Percentiles rank a stretch among this genome's conserved stretches.
Conservation (phyloP, 2,888 invertebrate species). For the Aleiodes leptofemur region DNA sequence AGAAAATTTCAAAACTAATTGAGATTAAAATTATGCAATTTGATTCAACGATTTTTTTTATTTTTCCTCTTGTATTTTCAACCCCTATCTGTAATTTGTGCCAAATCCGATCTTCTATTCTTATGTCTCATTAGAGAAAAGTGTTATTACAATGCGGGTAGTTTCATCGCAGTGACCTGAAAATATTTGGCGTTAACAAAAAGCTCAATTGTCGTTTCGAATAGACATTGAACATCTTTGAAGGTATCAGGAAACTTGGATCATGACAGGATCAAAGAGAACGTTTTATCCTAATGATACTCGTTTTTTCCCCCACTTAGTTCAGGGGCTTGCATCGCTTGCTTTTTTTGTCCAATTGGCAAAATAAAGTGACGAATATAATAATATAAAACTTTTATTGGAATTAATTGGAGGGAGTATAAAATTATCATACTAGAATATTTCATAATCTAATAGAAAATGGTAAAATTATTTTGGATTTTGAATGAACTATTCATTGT, state of each 20-base stretch:
- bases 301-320: slow-evolving; percentile 51
- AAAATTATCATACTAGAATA: neutral
- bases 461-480: slow-evolving; percentile 15
- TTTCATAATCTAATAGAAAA: slow-evolving; percentile 9
- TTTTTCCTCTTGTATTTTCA: neutral
- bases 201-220: slow-evolving; percentile 17
- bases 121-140: slow-evolving; percentile 57
- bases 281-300: slow-evolving; percentile 70
- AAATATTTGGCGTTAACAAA: slow-evolving; percentile 12
- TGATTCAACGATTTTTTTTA: neutral
- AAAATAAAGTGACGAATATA: slow-evolving; percentile 23
- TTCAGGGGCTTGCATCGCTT: neutral
- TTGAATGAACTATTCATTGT: slow-evolving; percentile 27
- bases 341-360: slow-evolving; percentile 29
- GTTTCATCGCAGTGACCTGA: slow-evolving; percentile 62
- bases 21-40: slow-evolving; percentile 19
- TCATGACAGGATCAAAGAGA: slow-evolving; percentile 73
- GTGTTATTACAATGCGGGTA: slow-evolving; percentile 72
- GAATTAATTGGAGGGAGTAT: neutral
- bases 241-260: slow-evolving; percentile 48
- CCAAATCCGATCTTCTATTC: slow-evolving; percentile 20
- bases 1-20: slow-evolving; percentile 4
- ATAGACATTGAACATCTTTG: slow-evolving; percentile 42
- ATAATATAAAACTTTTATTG: neutral
- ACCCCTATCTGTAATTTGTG: slow-evolving; percentile 22